A percentile compares a stretch with the other conserved stretches of the same genome.
These are phyloP conservation scores for Brachyhypopomus gauderio DNA, from an alignment of 2,113 vertebrate species.

Conservation along the genomic window DNA sequence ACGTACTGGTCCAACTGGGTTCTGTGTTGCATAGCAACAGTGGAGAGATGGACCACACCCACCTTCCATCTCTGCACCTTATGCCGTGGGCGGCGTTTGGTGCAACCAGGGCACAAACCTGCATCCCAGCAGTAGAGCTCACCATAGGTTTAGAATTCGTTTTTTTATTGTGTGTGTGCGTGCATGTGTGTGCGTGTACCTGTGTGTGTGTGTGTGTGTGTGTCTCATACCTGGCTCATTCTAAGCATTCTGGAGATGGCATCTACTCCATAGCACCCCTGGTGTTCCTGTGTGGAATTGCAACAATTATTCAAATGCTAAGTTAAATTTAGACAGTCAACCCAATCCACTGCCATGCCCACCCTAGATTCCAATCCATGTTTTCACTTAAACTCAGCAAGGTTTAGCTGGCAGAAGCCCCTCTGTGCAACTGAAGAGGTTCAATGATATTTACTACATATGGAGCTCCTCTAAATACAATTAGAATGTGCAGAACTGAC, in stretches of 20 bases:
- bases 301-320: constrained; percentile 35
- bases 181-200: constrained; percentile 2
- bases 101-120: too few species aligned
- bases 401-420: too few species aligned
- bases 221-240: constrained; percentile 53
- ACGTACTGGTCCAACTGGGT: too few species aligned
- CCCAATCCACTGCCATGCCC: background rate
- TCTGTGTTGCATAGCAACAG: too few species aligned
- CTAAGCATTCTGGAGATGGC: constrained; percentile 55
- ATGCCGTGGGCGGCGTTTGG: too few species aligned
- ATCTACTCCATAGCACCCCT: constrained; percentile 53
- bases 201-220: constrained; percentile 31
- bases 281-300: constrained; percentile 51
- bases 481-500: too few species aligned
- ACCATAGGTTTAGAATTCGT: background rate
- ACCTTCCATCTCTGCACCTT: too few species aligned
- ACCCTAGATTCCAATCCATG: background rate
- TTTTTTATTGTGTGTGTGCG: background rate
- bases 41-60: too few species aligned
- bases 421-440: too few species aligned
- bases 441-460: too few species aligned
- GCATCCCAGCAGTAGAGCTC: background rate
- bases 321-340: background rate
- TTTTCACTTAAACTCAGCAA: background rate
- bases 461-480: too few species aligned